These are phyloP conservation scores for Drosophila paranaensis DNA, from an alignment of 2,888 invertebrate species.

Conservation along the genomic window DNA sequence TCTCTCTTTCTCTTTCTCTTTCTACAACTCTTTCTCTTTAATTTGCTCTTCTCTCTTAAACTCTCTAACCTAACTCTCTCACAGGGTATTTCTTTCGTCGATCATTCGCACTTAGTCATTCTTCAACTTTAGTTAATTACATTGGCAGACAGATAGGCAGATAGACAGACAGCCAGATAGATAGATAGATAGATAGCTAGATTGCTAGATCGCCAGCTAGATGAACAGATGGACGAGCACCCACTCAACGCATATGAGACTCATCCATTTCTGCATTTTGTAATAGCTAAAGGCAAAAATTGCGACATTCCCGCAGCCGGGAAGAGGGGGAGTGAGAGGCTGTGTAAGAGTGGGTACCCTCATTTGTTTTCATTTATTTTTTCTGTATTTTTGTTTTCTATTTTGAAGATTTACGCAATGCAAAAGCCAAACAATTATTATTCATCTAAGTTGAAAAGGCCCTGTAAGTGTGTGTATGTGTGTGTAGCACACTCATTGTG, in stretches of 20 bases:
- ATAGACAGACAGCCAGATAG: conserved; percentile 26
- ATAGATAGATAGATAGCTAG: conserved; percentile 23
- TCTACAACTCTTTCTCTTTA: no score
- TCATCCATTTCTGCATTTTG: conserved; percentile 62
- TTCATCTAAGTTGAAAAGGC: conserved; percentile 44
- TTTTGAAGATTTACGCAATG: conserved; percentile 77
- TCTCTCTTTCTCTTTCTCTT: background rate
- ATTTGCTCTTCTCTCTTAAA: no score
- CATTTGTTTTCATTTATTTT: conserved; percentile 25
- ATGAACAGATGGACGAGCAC: conserved; percentile 33
- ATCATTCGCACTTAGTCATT: conserved; percentile 1
- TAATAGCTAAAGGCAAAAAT: conserved; percentile 68
- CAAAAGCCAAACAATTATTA: conserved; percentile 72
- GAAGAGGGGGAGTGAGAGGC: background rate
- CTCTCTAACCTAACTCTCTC: no score
- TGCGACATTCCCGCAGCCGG: conserved; percentile 59
- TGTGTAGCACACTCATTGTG: conserved; percentile 23
- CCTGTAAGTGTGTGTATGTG: conserved; percentile 4
- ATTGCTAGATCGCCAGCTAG: conserved; percentile 14
- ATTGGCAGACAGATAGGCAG: conserved; percentile 51
- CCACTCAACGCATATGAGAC: conserved; percentile 29
- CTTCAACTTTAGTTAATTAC: conserved; percentile 2
- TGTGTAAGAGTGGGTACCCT: background rate
- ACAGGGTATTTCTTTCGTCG: background rate
- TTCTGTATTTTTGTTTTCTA: conserved; percentile 49